phyloP scores from a whole-genome alignment of 1,140 invertebrate species.

The Pygmarrhopalites habei region DNA sequence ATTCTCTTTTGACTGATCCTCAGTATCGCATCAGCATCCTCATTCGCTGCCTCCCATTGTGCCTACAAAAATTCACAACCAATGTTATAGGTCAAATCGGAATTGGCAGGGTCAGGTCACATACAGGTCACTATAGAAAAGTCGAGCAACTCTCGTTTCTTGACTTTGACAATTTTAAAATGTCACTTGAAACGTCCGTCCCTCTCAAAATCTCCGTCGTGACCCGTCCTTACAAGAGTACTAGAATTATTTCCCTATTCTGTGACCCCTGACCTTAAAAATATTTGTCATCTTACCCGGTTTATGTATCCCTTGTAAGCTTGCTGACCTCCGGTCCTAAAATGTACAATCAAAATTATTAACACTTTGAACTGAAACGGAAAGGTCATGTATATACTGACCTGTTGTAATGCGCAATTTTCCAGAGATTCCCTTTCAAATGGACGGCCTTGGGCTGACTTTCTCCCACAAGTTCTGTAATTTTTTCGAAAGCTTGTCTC shows the following conservation, averaged over 20 bases:
- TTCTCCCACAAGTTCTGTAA: conserved; percentile 1
- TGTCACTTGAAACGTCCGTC: too few relatives aligned
- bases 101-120: not conserved
- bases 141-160: too few relatives aligned
- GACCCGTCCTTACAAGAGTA: too few relatives aligned
- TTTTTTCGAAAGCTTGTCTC: conserved; percentile 9
- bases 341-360: too few relatives aligned
- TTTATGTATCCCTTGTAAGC: conserved; percentile 13
- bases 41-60: conserved; percentile 5
- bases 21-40: not conserved
- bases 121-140: too few relatives aligned
- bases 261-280: not conserved
- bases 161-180: too few relatives aligned
- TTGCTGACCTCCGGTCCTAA: conserved; percentile 1
- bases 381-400: too few relatives aligned
- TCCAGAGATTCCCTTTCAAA: conserved; percentile 13
- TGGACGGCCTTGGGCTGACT: not conserved
- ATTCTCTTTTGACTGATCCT: not conserved
- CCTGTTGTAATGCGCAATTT: conserved; percentile 8
- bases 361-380: too few relatives aligned
- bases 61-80: too few relatives aligned
- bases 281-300: not conserved
- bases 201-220: too few relatives aligned
- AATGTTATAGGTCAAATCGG: not conserved
- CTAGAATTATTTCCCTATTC: not conserved